These are phyloP conservation scores for Mechanitis messenoides DNA, from an alignment of 2,888 invertebrate species.

Conservation along the genomic window DNA sequence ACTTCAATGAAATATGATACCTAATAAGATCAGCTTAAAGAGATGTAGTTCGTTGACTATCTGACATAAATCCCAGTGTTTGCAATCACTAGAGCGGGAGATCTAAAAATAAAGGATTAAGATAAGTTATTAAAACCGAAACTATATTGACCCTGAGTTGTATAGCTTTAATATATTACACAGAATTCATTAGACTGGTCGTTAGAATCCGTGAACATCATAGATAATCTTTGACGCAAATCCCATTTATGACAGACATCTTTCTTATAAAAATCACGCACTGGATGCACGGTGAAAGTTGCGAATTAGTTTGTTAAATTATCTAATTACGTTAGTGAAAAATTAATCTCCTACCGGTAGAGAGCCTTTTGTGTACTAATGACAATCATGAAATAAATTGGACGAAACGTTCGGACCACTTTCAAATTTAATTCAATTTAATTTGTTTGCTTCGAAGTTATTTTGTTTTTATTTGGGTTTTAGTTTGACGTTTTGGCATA, in stretches of 20 bases:
- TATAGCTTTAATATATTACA: neutral
- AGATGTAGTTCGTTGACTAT: neutral
- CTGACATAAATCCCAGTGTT: neutral
- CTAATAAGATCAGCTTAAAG: neutral
- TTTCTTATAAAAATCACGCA: conserved; percentile 4
- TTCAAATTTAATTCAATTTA: conserved; percentile 28
- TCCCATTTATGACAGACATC: conserved; percentile 4
- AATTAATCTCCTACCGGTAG: conserved; percentile 31
- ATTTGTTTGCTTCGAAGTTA: conserved; percentile 22
- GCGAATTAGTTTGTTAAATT: conserved; percentile 47
- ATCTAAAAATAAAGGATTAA: conserved; percentile 5
- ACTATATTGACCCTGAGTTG: neutral
- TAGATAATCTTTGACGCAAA: conserved; percentile 4
- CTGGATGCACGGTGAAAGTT: conserved; percentile 21
- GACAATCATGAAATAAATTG: conserved; percentile 30
- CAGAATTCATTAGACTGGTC: neutral
- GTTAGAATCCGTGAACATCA: neutral
- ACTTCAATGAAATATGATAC: too few relatives aligned
- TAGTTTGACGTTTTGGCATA: conserved; percentile 11
- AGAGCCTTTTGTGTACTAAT: conserved; percentile 33
- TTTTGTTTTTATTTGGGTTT: conserved; percentile 15
- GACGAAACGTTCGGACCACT: conserved; percentile 29
- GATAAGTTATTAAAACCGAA: neutral
- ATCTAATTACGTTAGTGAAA: conserved; percentile 40
- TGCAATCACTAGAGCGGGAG: neutral